Conservation (phyloP, 2,888 invertebrate species). For the Synanthedon myopaeformis region DNA sequence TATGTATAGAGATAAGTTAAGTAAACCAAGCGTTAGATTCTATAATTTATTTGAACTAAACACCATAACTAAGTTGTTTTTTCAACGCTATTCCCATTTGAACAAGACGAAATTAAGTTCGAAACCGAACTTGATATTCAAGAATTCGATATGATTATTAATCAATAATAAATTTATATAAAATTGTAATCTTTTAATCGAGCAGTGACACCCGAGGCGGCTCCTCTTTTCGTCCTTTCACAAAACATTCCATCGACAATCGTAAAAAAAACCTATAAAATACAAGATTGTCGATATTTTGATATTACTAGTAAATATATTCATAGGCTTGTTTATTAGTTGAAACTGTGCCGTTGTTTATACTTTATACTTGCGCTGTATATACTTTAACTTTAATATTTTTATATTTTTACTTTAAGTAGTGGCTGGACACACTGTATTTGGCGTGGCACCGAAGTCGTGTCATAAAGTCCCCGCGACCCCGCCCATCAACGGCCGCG, state of each 20-base stretch:
- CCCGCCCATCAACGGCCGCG: too few relatives aligned
- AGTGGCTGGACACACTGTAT: too few relatives aligned
- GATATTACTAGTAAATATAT: background rate
- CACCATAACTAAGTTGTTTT: too few relatives aligned
- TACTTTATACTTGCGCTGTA: too few relatives aligned
- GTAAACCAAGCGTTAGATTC: too few relatives aligned
- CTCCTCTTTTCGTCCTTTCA: background rate
- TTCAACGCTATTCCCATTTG: background rate
- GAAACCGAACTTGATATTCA: slow-evolving; percentile 23
- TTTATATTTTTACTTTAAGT: too few relatives aligned
- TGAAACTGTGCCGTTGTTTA: too few relatives aligned
- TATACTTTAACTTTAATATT: too few relatives aligned
- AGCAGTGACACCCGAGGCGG: slow-evolving; percentile 9
- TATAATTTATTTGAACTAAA: too few relatives aligned
- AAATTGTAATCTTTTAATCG: slow-evolving; percentile 56
- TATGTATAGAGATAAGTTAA: too few relatives aligned
- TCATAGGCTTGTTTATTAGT: background rate
- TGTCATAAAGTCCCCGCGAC: too few relatives aligned
- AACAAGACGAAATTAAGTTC: background rate
- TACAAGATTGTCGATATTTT: slow-evolving; percentile 11
- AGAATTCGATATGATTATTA: slow-evolving; percentile 54
- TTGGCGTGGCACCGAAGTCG: too few relatives aligned
- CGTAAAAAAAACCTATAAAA: slow-evolving; percentile 21
- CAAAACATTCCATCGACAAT: background rate
- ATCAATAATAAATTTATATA: slow-evolving; percentile 63